phyloP scores from a whole-genome alignment of 1,140 invertebrate genomes.

The Mizuhopecten yessoensis region DNA sequence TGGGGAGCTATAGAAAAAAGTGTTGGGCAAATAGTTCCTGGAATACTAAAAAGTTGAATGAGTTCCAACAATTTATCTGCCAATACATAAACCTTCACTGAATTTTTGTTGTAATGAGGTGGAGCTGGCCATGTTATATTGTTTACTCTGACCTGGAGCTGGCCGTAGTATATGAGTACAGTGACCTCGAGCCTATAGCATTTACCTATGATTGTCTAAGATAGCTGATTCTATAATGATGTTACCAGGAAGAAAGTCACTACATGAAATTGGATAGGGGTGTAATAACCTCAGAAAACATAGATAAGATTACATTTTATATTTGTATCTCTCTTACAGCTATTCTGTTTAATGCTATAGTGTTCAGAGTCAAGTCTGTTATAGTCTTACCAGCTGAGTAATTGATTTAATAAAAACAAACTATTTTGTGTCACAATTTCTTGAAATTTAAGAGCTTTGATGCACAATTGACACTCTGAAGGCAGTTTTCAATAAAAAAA shows the following conservation, averaged over 20 bases:
- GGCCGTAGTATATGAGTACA: no score
- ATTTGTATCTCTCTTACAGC: neutral
- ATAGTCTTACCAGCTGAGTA: neutral
- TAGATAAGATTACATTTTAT: neutral
- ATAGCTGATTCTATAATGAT: neutral
- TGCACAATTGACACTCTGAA: no score
- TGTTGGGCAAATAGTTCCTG: neutral
- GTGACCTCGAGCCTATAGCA: no score
- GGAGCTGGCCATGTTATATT: neutral
- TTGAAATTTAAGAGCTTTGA: no score
- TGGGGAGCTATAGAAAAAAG: neutral
- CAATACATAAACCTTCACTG: neutral
- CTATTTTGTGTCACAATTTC: no score
- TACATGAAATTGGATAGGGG: neutral
- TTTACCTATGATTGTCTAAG: no score
- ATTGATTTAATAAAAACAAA: neutral
- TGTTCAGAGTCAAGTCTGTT: neutral
- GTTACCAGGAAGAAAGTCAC: neutral
- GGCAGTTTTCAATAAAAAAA: no score
- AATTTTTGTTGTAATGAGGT: neutral
- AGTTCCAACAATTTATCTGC: neutral
- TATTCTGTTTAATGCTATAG: neutral
- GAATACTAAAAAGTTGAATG: neutral
- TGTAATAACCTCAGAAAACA: neutral
- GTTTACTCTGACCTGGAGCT: neutral